Evolutionary conservation across 2,797 vertebrate genomes (phyloP).

Genomic region (Typhlichthys subterraneus): DNA sequence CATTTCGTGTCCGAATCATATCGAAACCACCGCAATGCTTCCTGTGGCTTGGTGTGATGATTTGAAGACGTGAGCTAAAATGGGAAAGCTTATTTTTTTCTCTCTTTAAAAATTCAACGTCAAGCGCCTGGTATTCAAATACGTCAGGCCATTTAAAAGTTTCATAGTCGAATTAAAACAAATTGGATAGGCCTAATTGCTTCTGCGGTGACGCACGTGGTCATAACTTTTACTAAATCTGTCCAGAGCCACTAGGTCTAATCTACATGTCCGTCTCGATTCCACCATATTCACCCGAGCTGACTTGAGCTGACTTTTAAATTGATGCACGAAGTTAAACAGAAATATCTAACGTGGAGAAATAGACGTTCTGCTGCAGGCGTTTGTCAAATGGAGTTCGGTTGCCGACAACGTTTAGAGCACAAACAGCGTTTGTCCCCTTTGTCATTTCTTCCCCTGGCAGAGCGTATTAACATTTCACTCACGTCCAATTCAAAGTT

Average conservation of each 20-base stretch:
- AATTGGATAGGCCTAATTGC: constrained; percentile 9
- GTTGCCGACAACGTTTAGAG: constrained; percentile 8
- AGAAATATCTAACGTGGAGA: not conserved
- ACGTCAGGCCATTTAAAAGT: constrained; percentile 2
- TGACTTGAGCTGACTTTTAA: not conserved
- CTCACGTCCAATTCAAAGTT: constrained; percentile 83
- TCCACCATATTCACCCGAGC: too few relatives aligned
- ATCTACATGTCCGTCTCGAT: too few relatives aligned
- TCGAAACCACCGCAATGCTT: too few relatives aligned
- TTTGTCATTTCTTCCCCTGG: constrained; percentile 59
- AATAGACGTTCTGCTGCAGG: not conserved
- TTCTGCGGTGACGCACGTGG: too few relatives aligned
- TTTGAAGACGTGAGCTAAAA: constrained; percentile 3
- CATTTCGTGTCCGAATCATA: too few relatives aligned
- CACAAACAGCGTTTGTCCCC: constrained; percentile 62
- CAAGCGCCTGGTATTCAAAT: constrained; percentile 11
- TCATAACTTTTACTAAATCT: too few relatives aligned
- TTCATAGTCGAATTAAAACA: constrained; percentile 18
- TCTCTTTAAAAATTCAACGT: not conserved
- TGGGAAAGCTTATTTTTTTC: not conserved
- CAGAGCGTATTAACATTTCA: constrained; percentile 74
- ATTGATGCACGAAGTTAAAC: not conserved
- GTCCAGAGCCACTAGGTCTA: too few relatives aligned
- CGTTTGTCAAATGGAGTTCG: constrained; percentile 2
- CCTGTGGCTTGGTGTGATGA: not conserved